Conservation (phyloP, 92 coral and sea anemone species). For the Parazoanthus swiftii region DNA sequence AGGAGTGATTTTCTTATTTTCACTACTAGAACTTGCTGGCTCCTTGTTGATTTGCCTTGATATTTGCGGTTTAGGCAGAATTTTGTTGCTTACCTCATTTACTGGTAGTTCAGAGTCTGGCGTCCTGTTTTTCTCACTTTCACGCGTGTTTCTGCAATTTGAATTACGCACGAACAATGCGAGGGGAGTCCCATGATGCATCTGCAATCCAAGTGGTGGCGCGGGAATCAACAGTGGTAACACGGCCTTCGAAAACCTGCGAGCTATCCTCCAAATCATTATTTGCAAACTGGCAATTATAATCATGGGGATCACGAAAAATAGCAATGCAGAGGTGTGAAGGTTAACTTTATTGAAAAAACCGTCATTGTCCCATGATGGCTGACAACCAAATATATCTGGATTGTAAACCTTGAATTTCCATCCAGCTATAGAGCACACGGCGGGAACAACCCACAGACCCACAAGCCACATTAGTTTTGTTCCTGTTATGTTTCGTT, state of each 20-base stretch:
- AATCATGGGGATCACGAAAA: conserved; percentile 16
- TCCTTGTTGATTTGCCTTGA: background rate
- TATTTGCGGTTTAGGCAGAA: too few species aligned
- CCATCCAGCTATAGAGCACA: conserved; percentile 1
- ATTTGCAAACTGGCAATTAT: conserved; percentile 18
- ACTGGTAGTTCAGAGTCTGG: background rate
- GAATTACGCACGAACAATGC: background rate
- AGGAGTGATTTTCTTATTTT: background rate
- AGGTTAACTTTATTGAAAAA: conserved; percentile 1
- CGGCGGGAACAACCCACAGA: conserved; percentile 19
- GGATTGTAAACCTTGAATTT: conserved; percentile 24
- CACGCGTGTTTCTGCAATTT: background rate
- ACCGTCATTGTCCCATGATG: background rate
- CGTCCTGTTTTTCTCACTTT: background rate
- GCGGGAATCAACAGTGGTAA: background rate
- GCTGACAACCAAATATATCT: conserved; percentile 5
- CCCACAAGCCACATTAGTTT: background rate
- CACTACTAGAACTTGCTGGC: background rate
- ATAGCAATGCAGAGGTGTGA: background rate
- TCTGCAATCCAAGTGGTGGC: background rate
- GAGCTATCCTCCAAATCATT: conserved; percentile 7
- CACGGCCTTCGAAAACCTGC: background rate
- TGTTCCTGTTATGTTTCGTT: conserved; percentile 8
- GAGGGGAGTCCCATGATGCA: background rate
- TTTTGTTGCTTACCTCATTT: background rate